Evolutionary conservation across 2,888 invertebrate genomes (phyloP).

Genomic region (Isoperla grammatica): DNA sequence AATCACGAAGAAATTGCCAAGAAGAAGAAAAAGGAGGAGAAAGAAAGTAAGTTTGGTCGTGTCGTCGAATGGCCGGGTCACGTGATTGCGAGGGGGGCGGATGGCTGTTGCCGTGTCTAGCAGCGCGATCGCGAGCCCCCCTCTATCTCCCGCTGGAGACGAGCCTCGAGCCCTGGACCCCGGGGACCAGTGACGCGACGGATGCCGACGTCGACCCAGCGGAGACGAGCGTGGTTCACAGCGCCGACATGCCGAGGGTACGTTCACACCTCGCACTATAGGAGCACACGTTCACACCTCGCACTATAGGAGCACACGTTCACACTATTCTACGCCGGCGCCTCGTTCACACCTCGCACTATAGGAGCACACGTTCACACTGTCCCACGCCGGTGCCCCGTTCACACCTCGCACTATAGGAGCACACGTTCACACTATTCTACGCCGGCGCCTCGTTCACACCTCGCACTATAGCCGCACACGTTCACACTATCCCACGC

Average conservation of each 20-base stretch:
- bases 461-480: too few relatives aligned
- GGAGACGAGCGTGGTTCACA: constrained; percentile 37
- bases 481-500: too few relatives aligned
- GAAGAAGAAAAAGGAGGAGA: constrained; percentile 9
- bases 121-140: constrained; percentile 37
- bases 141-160: constrained; percentile 33
- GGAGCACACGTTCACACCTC: too few relatives aligned
- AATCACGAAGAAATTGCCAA: constrained; percentile 6
- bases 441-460: too few relatives aligned
- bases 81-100: constrained; percentile 26
- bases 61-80: constrained; percentile 13
- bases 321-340: too few relatives aligned
- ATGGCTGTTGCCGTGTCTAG: constrained; percentile 33
- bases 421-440: too few relatives aligned
- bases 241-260: constrained; percentile 19
- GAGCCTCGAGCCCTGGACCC: constrained; percentile 6
- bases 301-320: too few relatives aligned
- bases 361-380: too few relatives aligned
- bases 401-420: too few relatives aligned
- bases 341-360: too few relatives aligned
- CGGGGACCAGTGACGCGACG: constrained; percentile 25
- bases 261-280: too few relatives aligned
- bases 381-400: too few relatives aligned
- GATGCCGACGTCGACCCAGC: constrained; percentile 35
- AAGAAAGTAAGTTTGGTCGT: not conserved